Evolutionary conservation across 92 coral and sea anemone species (phyloP).

Genomic region (Muricea muricata): DNA sequence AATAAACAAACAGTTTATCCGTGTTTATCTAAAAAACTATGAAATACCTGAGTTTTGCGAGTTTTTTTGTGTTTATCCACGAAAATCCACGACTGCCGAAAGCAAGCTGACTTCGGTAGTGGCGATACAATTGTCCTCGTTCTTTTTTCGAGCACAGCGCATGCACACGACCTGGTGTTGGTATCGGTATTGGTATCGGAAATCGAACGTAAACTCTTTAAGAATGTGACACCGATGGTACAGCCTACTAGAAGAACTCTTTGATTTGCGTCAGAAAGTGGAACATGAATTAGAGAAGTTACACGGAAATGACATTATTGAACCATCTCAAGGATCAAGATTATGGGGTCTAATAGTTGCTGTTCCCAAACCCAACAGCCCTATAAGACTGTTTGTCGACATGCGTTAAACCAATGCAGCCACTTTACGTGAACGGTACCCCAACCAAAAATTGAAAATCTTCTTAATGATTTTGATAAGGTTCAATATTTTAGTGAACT

Average conservation of each 20-base stretch:
- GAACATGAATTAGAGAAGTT: constrained; percentile 16
- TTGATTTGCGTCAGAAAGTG: constrained; percentile 16
- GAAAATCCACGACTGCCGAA: too few relatives aligned
- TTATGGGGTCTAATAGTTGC: constrained; percentile 27
- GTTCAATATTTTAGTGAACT: constrained; percentile 20
- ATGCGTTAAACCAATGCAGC: constrained; percentile 13
- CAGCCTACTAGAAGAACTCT: constrained; percentile 22
- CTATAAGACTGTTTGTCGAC: constrained; percentile 23
- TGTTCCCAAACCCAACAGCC: constrained; percentile 24
- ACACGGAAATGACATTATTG: constrained; percentile 5
- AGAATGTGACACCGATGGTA: constrained; percentile 7
- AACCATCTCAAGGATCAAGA: constrained; percentile 14
- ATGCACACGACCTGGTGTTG: too few relatives aligned
- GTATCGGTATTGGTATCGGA: too few relatives aligned
- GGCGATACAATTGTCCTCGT: too few relatives aligned
- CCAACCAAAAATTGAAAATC: constrained; percentile 37
- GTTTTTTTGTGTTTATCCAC: too few relatives aligned
- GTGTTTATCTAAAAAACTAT: too few relatives aligned
- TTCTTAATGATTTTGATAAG: constrained; percentile 17
- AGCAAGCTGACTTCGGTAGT: too few relatives aligned
- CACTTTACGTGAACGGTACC: constrained; percentile 14
- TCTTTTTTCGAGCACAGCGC: too few relatives aligned
- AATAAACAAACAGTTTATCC: too few relatives aligned
- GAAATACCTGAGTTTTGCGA: too few relatives aligned
- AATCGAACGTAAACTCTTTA: too few relatives aligned